phyloP scores from a whole-genome alignment of 2,888 invertebrate species.

The Clitarchus hookeri region DNA sequence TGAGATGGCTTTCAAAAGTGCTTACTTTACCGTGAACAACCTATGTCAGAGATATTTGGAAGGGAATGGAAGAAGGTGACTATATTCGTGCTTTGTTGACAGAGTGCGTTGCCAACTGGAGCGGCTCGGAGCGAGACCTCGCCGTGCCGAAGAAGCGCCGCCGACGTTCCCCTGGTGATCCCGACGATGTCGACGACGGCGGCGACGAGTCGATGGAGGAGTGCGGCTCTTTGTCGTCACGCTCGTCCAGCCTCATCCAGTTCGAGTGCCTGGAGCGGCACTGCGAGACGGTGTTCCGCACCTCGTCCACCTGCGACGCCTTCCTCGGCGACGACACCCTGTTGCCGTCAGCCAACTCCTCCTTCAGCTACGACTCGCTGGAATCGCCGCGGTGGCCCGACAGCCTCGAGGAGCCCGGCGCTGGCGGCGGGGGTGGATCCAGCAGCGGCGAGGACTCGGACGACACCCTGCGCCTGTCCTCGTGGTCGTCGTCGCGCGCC shows the following conservation, averaged over 20 bases:
- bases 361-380: conserved; percentile 40
- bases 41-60: too few species aligned
- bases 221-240: conserved; percentile 56
- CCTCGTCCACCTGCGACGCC: conserved; percentile 44
- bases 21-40: too few species aligned
- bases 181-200: conserved; percentile 39
- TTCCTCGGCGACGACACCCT: conserved; percentile 41
- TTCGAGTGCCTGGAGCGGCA: conserved; percentile 82
- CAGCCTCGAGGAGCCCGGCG: conserved; percentile 31
- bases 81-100: not conserved
- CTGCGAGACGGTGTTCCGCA: conserved; percentile 58
- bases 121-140: conserved; percentile 74
- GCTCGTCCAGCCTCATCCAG: conserved; percentile 81
- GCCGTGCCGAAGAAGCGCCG: conserved; percentile 76
- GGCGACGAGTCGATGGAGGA: conserved; percentile 43
- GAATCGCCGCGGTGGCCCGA: conserved; percentile 38
- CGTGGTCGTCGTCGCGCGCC: conserved; percentile 42
- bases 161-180: conserved; percentile 55
- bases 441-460: conserved; percentile 45
- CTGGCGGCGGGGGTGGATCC: conserved; percentile 41
- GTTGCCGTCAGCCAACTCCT: conserved; percentile 39
- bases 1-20: too few species aligned
- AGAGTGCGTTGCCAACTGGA: conserved; percentile 50
- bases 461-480: conserved; percentile 43
- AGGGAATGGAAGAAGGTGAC: too few species aligned